phyloP scores from a whole-genome alignment of 1,140 invertebrate species.

The Drosophila equinoxialis region DNA sequence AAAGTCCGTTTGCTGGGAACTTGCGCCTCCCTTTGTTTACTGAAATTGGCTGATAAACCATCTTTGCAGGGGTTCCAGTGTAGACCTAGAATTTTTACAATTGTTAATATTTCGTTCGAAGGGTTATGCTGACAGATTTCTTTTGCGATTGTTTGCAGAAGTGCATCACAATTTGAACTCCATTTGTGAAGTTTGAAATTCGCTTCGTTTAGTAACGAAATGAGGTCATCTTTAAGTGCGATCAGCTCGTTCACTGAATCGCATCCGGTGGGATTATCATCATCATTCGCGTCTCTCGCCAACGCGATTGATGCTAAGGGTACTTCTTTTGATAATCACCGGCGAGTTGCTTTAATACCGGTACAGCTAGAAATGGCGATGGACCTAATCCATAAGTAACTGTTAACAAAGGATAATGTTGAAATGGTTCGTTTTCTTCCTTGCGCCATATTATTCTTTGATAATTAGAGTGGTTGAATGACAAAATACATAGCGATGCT shows the following conservation, averaged over 20 bases:
- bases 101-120: background rate
- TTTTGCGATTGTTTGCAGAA: too few species aligned
- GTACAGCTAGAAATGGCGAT: constrained; percentile 3
- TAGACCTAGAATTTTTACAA: background rate
- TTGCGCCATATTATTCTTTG: too few species aligned
- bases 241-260: background rate
- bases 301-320: constrained; percentile 1
- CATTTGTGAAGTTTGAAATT: background rate
- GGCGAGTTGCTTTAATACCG: constrained; percentile 16
- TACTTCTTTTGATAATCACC: background rate
- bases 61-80: too few species aligned
- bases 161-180: background rate
- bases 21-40: background rate
- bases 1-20: background rate
- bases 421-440: background rate
- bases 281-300: background rate
- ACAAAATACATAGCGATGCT: constrained; percentile 2
- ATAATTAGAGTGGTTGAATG: too few species aligned
- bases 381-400: constrained; percentile 17
- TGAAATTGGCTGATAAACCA: background rate
- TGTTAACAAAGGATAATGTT: background rate
- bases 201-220: background rate
- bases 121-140: too few species aligned
- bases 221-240: background rate
- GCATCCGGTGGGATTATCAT: background rate